These are phyloP conservation scores for Carassius carassius DNA, from an alignment of 2,113 vertebrate genomes.

Conservation along the genomic window DNA sequence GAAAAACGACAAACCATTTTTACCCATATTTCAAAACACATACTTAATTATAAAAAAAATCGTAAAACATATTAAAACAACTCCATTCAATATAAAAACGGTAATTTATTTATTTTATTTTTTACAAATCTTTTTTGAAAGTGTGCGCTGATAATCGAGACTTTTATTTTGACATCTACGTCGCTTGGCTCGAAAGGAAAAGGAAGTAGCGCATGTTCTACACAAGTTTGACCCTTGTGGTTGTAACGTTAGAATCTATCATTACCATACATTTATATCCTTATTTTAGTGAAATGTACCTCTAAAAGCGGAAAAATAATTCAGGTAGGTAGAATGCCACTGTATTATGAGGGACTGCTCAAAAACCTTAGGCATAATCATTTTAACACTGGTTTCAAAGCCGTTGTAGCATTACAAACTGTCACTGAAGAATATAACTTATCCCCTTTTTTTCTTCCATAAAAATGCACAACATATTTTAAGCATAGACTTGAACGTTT, in stretches of 20 bases:
- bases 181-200: not conserved
- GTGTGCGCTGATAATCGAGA: not conserved
- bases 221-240: slow-evolving; percentile 38
- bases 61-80: not conserved
- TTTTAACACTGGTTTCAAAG: not conserved
- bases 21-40: not conserved
- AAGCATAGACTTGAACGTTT: too few relatives aligned
- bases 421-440: not conserved
- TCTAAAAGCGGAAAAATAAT: not conserved
- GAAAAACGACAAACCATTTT: not conserved
- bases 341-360: not conserved
- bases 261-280: not conserved
- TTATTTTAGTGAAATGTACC: slow-evolving; percentile 3
- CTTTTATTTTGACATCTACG: slow-evolving; percentile 36
- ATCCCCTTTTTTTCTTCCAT: not conserved
- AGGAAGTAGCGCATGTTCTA: not conserved
- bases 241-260: not conserved
- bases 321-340: not conserved
- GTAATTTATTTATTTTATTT: too few relatives aligned
- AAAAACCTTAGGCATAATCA: not conserved
- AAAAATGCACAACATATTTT: not conserved
- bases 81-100: too few relatives aligned
- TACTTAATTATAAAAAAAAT: too few relatives aligned
- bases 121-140: too few relatives aligned
- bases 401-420: not conserved